Conservation (phyloP, 2,888 invertebrate species). For the Machimus rusticus region DNA sequence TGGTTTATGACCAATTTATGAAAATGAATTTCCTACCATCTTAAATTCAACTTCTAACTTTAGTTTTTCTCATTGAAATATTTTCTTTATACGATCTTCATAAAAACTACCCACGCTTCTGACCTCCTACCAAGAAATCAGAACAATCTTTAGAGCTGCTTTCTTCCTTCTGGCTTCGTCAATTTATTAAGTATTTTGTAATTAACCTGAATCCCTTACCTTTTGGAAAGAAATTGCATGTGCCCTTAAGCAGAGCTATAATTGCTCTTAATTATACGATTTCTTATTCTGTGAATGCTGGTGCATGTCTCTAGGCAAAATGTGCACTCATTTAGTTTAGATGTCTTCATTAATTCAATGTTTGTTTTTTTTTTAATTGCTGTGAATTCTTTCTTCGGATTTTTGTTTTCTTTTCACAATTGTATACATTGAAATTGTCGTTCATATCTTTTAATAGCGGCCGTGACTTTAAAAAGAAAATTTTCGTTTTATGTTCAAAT, state of each 20-base stretch:
- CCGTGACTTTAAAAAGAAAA: not conserved
- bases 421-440: not conserved
- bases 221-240: not conserved
- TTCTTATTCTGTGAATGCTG: not conserved
- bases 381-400: not conserved
- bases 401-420: not conserved
- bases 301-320: not conserved
- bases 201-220: not conserved
- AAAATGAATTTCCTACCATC: too few species aligned
- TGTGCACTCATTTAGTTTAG: not conserved
- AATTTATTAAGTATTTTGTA: not conserved
- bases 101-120: not conserved
- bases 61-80: too few species aligned
- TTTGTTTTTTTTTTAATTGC: not conserved
- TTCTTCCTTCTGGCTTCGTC: not conserved
- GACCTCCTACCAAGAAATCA: not conserved
- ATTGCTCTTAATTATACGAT: not conserved
- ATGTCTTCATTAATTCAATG: not conserved
- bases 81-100: too few species aligned
- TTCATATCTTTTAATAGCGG: not conserved
- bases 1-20: too few species aligned
- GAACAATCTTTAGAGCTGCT: not conserved
- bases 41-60: too few species aligned
- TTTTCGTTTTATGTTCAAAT: not conserved
- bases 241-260: not conserved